Conservation (phyloP, 1,140 invertebrate species). For the Ostrea denselamellosa region DNA sequence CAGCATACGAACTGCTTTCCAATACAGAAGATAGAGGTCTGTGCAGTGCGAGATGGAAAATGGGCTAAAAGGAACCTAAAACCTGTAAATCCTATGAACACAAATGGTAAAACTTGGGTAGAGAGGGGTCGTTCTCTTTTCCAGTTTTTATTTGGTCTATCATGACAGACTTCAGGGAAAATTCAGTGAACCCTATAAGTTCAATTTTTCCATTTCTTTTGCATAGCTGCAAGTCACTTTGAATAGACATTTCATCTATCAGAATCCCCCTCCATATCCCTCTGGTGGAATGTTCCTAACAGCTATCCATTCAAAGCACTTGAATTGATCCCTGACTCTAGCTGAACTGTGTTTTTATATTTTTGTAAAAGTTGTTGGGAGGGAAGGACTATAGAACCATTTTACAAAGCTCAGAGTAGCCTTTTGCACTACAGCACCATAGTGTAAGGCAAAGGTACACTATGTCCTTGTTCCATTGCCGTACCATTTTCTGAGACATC, state of each 20-base stretch:
- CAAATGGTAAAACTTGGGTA: conserved; percentile 54
- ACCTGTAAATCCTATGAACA: conserved; percentile 54
- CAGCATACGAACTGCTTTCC: conserved; percentile 56
- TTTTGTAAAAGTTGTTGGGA: conserved; percentile 47
- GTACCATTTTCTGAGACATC: conserved; percentile 45
- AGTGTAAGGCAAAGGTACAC: conserved; percentile 43
- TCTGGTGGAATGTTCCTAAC: conserved; percentile 13
- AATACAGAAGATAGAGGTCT: conserved; percentile 53
- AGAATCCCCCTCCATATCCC: conserved; percentile 49
- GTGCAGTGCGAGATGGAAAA: conserved; percentile 52
- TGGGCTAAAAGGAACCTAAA: conserved; percentile 59
- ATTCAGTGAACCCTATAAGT: conserved; percentile 52
- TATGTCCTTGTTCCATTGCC: conserved; percentile 50
- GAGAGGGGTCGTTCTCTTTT: conserved; percentile 42
- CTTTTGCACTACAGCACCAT: conserved; percentile 50
- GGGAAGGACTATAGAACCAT: conserved; percentile 50
- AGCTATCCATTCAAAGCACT: conserved; percentile 49
- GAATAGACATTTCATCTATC: conserved; percentile 58
- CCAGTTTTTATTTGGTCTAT: conserved; percentile 38
- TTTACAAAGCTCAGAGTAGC: conserved; percentile 47
- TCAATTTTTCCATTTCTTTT: conserved; percentile 47
- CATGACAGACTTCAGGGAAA: conserved; percentile 43
- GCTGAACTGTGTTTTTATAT: conserved; percentile 53
- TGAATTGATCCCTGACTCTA: conserved; percentile 52
- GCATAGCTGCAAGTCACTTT: conserved; percentile 45